Conservation (phyloP, 1,140 invertebrate genomes). For the Tetragnatha versicolor region DNA sequence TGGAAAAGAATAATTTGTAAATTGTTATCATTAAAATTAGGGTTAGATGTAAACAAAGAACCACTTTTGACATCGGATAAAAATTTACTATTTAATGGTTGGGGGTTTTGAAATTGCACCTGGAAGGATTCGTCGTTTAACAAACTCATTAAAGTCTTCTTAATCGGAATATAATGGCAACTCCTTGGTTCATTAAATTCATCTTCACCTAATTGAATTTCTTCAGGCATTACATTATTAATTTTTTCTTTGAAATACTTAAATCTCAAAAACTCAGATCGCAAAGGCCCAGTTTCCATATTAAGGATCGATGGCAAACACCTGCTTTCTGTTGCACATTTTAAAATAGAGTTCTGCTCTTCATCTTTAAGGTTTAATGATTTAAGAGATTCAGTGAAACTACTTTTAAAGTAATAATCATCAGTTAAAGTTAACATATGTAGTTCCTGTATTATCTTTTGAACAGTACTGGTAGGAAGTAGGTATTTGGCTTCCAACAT, state of each 20-base stretch:
- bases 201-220: neutral
- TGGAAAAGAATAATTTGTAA: constrained; percentile 1
- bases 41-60: neutral
- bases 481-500: neutral
- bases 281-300: neutral
- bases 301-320: neutral
- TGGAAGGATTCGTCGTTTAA: neutral
- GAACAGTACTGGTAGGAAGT: neutral
- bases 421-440: neutral
- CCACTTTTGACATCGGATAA: neutral
- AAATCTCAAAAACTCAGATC: neutral
- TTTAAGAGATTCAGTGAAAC: neutral
- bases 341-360: neutral
- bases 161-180: neutral
- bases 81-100: neutral
- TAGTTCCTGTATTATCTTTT: neutral
- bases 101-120: neutral
- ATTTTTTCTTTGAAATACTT: constrained; percentile 9
- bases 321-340: neutral
- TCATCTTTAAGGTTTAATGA: neutral
- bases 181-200: neutral
- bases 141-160: neutral
- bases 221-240: neutral
- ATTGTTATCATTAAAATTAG: neutral
- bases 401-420: neutral